Evolutionary conservation across 2,113 vertebrate species (phyloP), one percentile per base, ranked within the genome.

Genomic region (Ceyx melanurus): DNA sequence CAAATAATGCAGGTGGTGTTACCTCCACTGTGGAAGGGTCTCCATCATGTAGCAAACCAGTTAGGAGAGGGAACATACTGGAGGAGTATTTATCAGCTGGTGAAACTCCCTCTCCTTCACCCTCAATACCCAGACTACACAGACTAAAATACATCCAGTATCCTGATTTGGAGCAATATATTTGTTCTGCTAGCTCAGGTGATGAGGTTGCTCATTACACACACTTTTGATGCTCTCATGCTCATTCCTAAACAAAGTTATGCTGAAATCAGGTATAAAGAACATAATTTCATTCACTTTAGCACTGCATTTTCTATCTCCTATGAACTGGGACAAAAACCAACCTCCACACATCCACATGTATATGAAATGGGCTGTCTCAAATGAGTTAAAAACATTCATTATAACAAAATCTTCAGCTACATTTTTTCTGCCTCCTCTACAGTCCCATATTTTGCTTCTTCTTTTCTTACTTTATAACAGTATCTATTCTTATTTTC

Each of bases 381-480:
- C 78, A 56, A 48, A n/a, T 9, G 57, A 81, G 23, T 50, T 83
- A 48, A 43, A 71, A 74, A 66, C 18, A 29, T 82, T 61, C 64
- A 82, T 88, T 73, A 21, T 10, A 93, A 78, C 15, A n/a, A 83
- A 74, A 61, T 25, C 26, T 48, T 45, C 71, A 57, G 57, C 29
- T 85, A 3, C 17, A 8, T 61, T 43, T 84, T 77, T 80, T 54
- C 23, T 87, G 40, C n/a, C n/a, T 94, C 65, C 35, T 48, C 8
- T 80, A 54, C 43, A 74, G 43, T 12, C 57, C 10, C 0, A 1
- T 28, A 15, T 76, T 81, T 84, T 73, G 22, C 48, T 84, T 72
- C 66, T 68, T 40, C 73, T 61, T 90, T 90, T 88, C 72, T 31
- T 62, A 74, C 68, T 91, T 91, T 57, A 61, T 80, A 91, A 88